Conservation (phyloP, 2,797 vertebrate species). For the Buphagus erythrorhynchus region DNA sequence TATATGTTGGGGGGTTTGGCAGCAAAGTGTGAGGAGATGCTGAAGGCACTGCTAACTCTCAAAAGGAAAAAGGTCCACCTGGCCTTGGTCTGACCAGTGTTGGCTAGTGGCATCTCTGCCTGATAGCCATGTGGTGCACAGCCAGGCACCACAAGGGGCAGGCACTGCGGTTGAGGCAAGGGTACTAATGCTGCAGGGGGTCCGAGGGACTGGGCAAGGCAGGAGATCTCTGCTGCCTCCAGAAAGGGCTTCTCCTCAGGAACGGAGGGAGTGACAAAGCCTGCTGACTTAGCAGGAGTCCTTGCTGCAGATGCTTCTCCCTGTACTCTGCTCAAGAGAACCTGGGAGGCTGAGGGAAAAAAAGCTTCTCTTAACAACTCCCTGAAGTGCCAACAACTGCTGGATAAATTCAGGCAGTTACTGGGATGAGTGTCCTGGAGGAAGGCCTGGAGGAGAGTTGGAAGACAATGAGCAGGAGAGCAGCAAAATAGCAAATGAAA, state of each 20-base stretch:
- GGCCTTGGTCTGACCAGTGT: neutral
- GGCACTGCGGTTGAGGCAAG: neutral
- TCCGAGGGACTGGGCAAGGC: neutral
- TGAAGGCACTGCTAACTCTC: neutral
- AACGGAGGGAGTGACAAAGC: neutral
- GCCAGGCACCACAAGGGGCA: rapidly evolving
- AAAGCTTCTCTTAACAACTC: neutral
- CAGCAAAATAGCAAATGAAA: neutral
- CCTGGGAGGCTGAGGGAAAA: neutral
- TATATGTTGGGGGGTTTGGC: neutral
- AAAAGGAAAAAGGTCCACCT: neutral
- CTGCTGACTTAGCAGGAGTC: neutral
- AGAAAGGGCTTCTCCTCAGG: neutral
- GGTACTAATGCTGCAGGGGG: neutral
- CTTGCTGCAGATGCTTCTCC: neutral
- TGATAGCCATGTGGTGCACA: rapidly evolving
- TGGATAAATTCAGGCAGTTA: neutral
- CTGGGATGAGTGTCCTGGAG: neutral
- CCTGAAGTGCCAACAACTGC: neutral
- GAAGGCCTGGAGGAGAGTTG: neutral
- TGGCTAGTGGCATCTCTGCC: neutral
- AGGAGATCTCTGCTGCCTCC: neutral
- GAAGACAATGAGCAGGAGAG: neutral
- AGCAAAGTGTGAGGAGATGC: neutral
- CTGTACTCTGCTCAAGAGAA: neutral